Conservation (phyloP, 2,797 vertebrate genomes). For the Coracias cyanogaster region DNA sequence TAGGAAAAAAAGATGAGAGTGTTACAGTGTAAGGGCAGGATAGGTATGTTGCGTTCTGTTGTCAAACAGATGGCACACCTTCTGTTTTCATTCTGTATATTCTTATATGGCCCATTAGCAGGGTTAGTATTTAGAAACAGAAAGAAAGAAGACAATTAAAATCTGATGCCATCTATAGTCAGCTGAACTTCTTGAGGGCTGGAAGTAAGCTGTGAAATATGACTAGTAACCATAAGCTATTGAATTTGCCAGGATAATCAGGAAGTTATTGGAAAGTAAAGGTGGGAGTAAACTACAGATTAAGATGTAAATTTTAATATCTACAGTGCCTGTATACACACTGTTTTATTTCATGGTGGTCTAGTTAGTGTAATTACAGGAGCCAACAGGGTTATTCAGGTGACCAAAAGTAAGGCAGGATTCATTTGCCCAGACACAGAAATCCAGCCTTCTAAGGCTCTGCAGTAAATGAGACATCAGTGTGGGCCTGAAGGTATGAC, state of each 20-base stretch:
- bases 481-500: background rate
- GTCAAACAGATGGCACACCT: background rate
- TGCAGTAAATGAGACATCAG: background rate
- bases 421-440: background rate
- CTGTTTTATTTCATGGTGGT: background rate
- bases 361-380: background rate
- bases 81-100: background rate
- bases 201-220: background rate
- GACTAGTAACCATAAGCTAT: background rate
- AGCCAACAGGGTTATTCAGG: background rate
- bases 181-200: background rate
- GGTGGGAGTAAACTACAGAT: background rate
- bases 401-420: background rate
- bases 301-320: background rate
- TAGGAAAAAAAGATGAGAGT: background rate
- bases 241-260: background rate
- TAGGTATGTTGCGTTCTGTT: background rate
- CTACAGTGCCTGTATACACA: background rate
- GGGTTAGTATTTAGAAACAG: background rate
- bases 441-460: background rate
- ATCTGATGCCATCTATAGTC: background rate
- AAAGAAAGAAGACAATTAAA: background rate
- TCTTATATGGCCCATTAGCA: background rate
- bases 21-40: background rate
- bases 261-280: background rate